phyloP scores from a whole-genome alignment of 2,113 vertebrate species.

The Nanorana parkeri region DNA sequence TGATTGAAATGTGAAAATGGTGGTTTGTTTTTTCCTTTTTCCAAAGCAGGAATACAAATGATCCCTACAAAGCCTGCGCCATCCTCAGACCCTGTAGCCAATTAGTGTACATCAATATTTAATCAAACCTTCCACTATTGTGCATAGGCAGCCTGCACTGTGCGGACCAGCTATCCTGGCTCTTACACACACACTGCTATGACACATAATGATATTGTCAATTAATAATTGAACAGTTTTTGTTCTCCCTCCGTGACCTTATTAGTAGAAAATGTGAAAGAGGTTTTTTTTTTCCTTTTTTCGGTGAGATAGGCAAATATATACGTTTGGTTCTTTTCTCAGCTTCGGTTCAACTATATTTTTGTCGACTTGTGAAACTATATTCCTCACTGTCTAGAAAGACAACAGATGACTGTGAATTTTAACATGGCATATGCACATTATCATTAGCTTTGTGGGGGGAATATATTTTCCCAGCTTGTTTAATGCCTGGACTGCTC shows the following conservation, averaged over 20 bases:
- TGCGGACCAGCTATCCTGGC: constrained; percentile 77
- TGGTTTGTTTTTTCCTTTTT: constrained; percentile 74
- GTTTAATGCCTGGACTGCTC: background rate
- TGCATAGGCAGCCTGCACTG: constrained; percentile 71
- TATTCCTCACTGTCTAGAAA: constrained; percentile 28
- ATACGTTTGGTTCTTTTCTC: background rate
- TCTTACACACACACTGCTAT: constrained; percentile 87
- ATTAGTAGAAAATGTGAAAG: constrained; percentile 71
- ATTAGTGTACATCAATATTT: constrained; percentile 98
- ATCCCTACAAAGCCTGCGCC: constrained; percentile 90
- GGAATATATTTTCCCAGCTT: constrained; percentile 5
- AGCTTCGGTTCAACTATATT: accelerated
- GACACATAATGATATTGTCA: constrained; percentile 97
- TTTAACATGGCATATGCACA: constrained; percentile 22
- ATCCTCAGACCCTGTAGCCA: constrained; percentile 94
- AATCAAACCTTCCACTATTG: constrained; percentile 86
- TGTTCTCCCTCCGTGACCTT: constrained; percentile 66
- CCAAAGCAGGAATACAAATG: constrained; percentile 84
- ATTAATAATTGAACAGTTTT: constrained; percentile 89
- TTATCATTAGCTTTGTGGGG: constrained; percentile 8
- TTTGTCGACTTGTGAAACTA: constrained; percentile 5
- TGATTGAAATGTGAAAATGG: constrained; percentile 76
- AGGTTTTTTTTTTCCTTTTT: constrained; percentile 51
- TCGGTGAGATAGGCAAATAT: constrained; percentile 54
- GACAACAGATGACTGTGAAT: constrained; percentile 17